Percentiles rank a stretch among this genome's conserved stretches.
phyloP scores from a whole-genome alignment of 2,888 invertebrate species.

The Micoletzkya japonica region DNA sequence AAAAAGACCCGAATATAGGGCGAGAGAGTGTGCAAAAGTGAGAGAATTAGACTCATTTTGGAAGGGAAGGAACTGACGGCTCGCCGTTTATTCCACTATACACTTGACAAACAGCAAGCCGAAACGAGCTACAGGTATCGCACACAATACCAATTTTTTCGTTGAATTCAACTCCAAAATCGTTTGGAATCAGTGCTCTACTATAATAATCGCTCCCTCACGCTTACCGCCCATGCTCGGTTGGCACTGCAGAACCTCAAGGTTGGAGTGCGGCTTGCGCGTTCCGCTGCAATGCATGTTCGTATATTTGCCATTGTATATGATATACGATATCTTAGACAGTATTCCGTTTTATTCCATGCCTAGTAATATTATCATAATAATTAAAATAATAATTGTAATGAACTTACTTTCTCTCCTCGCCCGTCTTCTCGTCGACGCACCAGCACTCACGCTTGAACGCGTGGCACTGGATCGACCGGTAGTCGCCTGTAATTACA shows the following conservation, averaged over 20 bases:
- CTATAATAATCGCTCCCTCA: too few relatives aligned
- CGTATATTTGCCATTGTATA: background rate
- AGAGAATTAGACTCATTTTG: too few relatives aligned
- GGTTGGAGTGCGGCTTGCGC: slow-evolving; percentile 15
- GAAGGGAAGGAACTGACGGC: too few relatives aligned
- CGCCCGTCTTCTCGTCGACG: slow-evolving; percentile 40
- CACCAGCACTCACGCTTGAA: slow-evolving; percentile 41
- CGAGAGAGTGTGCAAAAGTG: too few relatives aligned
- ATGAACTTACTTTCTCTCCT: slow-evolving; percentile 31
- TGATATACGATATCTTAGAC: background rate
- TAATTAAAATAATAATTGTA: background rate
- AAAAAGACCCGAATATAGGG: too few relatives aligned
- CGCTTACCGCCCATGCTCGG: slow-evolving; percentile 11
- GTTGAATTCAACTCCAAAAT: background rate
- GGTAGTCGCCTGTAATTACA: slow-evolving; percentile 37
- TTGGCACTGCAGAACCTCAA: slow-evolving; percentile 12
- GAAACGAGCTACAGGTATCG: background rate
- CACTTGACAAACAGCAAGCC: too few relatives aligned
- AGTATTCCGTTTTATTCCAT: background rate
- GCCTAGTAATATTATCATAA: background rate
- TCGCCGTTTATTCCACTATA: too few relatives aligned
- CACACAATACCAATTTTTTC: background rate
- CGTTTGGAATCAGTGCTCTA: too few relatives aligned
- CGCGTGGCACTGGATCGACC: slow-evolving; percentile 40
- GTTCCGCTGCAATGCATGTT: slow-evolving; percentile 3